Conservation (phyloP, 2,113 vertebrate genomes). For the Glaucomys volans region DNA sequence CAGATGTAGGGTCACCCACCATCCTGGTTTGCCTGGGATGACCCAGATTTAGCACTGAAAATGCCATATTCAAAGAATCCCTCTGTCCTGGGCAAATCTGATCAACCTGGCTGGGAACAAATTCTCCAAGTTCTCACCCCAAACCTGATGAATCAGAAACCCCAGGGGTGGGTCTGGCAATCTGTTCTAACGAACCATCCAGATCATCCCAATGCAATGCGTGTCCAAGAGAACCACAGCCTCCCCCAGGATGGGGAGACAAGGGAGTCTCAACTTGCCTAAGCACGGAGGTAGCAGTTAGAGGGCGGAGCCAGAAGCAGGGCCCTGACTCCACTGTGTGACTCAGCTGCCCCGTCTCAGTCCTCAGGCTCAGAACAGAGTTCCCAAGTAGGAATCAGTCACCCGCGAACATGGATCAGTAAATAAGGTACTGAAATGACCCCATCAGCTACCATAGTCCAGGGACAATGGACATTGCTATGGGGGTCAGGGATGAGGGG, state of each 20-base stretch:
- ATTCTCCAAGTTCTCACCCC: neutral
- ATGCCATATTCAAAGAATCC: neutral
- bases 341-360: neutral
- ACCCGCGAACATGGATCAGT: too few relatives aligned
- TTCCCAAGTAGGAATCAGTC: too few relatives aligned
- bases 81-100: neutral
- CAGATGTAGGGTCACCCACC: neutral
- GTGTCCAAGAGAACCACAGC: neutral
- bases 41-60: neutral
- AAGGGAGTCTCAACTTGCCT: neutral
- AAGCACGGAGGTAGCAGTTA: fast-evolving
- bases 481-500: neutral
- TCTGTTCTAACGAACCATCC: neutral
- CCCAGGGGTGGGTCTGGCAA: neutral
- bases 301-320: neutral
- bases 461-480: neutral
- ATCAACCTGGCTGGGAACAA: too few relatives aligned
- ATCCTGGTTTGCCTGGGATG: neutral
- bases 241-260: too few relatives aligned
- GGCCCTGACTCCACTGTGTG: too few relatives aligned
- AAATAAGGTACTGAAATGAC: neutral
- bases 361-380: neutral
- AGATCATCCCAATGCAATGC: neutral
- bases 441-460: neutral
- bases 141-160: neutral